A percentile compares a stretch with the other conserved stretches of the same genome.
phyloP scores from a whole-genome alignment of 2,797 vertebrate genomes.

The Sarcoramphus papa region DNA sequence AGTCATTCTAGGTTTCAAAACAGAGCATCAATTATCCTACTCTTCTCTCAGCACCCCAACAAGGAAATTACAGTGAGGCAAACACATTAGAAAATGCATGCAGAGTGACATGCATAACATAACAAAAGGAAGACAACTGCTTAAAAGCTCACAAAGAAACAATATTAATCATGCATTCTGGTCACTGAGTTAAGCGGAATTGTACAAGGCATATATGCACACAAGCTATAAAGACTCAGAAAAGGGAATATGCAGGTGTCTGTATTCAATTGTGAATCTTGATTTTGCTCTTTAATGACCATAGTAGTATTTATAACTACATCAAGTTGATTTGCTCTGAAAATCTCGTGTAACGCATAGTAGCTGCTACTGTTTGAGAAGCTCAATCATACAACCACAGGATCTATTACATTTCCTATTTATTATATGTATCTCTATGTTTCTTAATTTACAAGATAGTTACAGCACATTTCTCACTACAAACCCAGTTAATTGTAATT shows the following conservation, averaged over 20 bases:
- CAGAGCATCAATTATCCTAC: background rate
- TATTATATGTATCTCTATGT: background rate
- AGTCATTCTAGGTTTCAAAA: background rate
- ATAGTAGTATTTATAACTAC: background rate
- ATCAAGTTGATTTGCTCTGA: background rate
- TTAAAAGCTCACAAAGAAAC: background rate
- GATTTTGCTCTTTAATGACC: background rate
- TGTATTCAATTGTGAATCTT: background rate
- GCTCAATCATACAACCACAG: background rate
- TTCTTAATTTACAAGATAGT: conserved; percentile 11
- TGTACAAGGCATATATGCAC: background rate
- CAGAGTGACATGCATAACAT: background rate
- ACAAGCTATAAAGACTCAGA: background rate
- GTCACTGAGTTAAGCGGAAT: background rate
- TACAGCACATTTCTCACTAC: conserved; percentile 15
- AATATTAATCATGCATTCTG: background rate
- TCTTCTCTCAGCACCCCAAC: background rate
- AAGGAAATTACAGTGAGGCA: background rate
- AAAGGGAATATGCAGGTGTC: background rate
- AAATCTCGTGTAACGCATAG: background rate
- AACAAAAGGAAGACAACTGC: background rate
- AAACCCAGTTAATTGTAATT: background rate
- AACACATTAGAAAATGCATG: background rate
- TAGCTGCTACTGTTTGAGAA: background rate
- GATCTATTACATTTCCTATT: background rate